Percentiles rank a stretch among this genome's conserved stretches.
Evolutionary conservation across 2,888 invertebrate genomes (phyloP).

Genomic region (Macrostomum cliftonense): DNA sequence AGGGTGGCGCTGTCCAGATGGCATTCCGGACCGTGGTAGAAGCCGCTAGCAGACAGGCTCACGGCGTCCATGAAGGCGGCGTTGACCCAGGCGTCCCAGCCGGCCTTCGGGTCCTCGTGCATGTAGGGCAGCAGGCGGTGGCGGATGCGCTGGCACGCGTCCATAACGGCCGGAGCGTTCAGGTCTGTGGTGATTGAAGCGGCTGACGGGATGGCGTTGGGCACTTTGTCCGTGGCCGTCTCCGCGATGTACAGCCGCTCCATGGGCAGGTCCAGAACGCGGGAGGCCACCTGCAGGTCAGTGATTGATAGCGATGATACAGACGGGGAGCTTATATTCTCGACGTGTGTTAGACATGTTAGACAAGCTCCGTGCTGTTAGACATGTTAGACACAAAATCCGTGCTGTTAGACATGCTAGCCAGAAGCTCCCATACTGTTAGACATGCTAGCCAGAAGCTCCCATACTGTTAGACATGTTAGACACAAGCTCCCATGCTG

Average conservation of each 20-base stretch:
- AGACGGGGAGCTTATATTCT: too few relatives aligned
- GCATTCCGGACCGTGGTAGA: conserved; percentile 3
- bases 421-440: too few relatives aligned
- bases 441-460: too few relatives aligned
- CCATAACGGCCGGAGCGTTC: conserved; percentile 28
- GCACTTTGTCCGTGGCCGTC: conserved; percentile 25
- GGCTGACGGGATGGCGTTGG: conserved; percentile 30
- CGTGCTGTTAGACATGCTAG: too few relatives aligned
- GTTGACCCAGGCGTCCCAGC: conserved; percentile 60
- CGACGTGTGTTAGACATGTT: too few relatives aligned
- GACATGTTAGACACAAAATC: too few relatives aligned
- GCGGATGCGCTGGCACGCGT: conserved; percentile 57
- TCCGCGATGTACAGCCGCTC: conserved; percentile 26
- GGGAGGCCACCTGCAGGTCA: conserved; percentile 32
- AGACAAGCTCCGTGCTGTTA: too few relatives aligned
- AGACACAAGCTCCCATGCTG: too few relatives aligned
- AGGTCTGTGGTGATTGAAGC: conserved; percentile 31
- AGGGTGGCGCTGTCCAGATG: too few relatives aligned
- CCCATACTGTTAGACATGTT: too few relatives aligned
- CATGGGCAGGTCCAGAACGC: conserved; percentile 21
- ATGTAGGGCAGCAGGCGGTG: conserved; percentile 56
- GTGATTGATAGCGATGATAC: too few relatives aligned
- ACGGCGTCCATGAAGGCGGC: conserved; percentile 16
- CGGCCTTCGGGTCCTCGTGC: conserved; percentile 53
- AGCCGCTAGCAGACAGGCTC: conserved; percentile 19